Base-by-base conservation (phyloP, 2,113 vertebrate genomes). In the Vulpes vulpes region DNA sequence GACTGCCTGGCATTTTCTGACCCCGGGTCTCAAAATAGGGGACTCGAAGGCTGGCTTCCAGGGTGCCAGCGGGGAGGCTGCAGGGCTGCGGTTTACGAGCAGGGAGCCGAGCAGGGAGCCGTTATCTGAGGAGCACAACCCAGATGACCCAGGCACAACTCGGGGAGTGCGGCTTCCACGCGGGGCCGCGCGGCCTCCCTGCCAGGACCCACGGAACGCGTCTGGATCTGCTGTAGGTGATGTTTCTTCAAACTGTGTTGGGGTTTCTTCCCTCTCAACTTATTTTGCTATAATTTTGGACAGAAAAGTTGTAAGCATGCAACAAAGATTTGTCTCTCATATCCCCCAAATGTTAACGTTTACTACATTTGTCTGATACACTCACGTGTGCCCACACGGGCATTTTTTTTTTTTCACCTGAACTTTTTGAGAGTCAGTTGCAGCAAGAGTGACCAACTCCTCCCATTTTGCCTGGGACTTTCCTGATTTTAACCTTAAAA, bases 201-300 rank as follows among this genome's bases (percentile, higher is more conserved):
- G 5, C 38, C 6, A 5, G 0, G 11, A 74, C 11, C 43, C 14
- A 3, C 16, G 84, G 65, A 43, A 1, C 38, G n/a, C 1, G 1
- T 55, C 57, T 35, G 32, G 76, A 79, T 64, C 53, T 65, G 19
- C 51, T 92, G 59, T 53, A 11, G 60, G 49, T n/a, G 35, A 23
- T 2, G 6, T 64, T 89, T 90, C 79, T 73, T 57, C 32, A 86
- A 57, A 62, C 12, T 1, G 2, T 4, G 12, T 25, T 79, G 51
- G 79, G 10, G 15, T 57, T 57, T 93, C 38, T 78, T 62, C 11
- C 74, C 51, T 83, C 83, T 62, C 14, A 20, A 49, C 11, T 73
- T 38, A 76, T 90, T 92, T 87, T 84, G 20, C 22, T 49, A 43
- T 91, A 76, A 85, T 81, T 89, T 89, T 22, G 91, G 51, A 53